Evolutionary conservation across 2,888 invertebrate species (phyloP), one percentile per base, ranked within the genome.

Genomic region (Drosophila robusta): DNA sequence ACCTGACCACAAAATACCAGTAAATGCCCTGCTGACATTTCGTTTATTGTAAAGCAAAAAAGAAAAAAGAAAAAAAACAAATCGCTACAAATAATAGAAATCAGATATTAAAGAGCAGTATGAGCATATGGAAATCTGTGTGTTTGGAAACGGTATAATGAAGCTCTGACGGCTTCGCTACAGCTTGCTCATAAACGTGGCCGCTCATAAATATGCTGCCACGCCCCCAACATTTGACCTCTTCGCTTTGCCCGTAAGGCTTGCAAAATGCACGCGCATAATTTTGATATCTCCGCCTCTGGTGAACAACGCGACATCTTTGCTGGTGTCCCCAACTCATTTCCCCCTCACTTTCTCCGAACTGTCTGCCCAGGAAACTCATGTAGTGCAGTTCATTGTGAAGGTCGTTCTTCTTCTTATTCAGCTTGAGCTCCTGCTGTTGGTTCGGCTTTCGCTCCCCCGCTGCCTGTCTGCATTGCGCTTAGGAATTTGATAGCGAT

Each of bases 241-340:
- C 11, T 6, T 3, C 5, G 22, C 9, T n/a, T 36, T 6, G 14
- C 5, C 34, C 41, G 18, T 64, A 74, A 68, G 57, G 41, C 71
- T 68, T 75, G 65, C 56, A 70, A 68, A 73, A 62, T 88, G 81
- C 83, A 87, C 42, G 61, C 69, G 80, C 76, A 82, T 82, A 85
- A 85, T 88, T 86, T 69, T 47, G 49, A 67, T 62, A 57, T 34
- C 51, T 45, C 47, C 47, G 49, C 62, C 46, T 67, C 39, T 41
- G 42, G 45, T 29, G 14, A 72, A 46, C 38, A 73, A 29, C 14
- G 65, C 29, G 55, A 49, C 63, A 52, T 65, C 41, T 58, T 42
- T 44, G 38, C 39, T 24, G 12, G 39, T 26, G 46, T 55, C 38
- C 34, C 29, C 42, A 18, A 12, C 51, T 49, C 32, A 39, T 12